phyloP scores from a whole-genome alignment of 1,140 invertebrate species.

The Drosophila insularis region DNA sequence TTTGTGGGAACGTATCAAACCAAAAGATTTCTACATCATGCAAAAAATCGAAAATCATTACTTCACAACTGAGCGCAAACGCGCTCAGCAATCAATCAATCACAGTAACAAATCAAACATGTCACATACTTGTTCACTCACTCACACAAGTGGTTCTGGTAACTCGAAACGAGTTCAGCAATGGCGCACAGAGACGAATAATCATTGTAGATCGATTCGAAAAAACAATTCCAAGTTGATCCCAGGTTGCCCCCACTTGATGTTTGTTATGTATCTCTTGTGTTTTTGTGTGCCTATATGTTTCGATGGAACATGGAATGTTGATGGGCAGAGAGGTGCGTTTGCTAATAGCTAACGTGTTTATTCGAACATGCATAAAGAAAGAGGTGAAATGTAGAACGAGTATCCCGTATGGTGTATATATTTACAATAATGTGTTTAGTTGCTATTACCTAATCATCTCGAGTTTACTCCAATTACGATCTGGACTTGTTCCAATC shows the following conservation, averaged over 20 bases:
- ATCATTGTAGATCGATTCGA: conserved; percentile 52
- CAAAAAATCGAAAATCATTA: conserved; percentile 77
- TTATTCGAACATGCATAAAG: not conserved
- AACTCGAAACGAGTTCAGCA: conserved; percentile 55
- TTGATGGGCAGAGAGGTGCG: not conserved
- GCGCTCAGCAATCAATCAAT: conserved; percentile 78
- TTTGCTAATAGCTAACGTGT: not conserved
- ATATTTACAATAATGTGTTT: no score
- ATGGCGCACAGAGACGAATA: conserved; percentile 70
- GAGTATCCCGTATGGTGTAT: no score
- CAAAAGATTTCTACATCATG: conserved; percentile 51
- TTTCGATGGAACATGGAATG: conserved; percentile 14
- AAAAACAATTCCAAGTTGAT: conserved; percentile 24
- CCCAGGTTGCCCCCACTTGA: conserved; percentile 39
- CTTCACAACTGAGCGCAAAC: conserved; percentile 48
- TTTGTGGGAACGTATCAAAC: conserved; percentile 73
- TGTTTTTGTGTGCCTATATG: conserved; percentile 30
- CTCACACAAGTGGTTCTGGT: conserved; percentile 35
- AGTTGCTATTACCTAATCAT: not conserved
- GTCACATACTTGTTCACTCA: conserved; percentile 39
- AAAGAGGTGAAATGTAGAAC: no score
- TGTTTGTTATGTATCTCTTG: conserved; percentile 18
- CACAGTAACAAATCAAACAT: conserved; percentile 72
- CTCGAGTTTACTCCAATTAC: not conserved
- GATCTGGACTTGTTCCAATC: no score